Evolutionary conservation across 1,140 invertebrate species (phyloP).

Genomic region (Mya arenaria): DNA sequence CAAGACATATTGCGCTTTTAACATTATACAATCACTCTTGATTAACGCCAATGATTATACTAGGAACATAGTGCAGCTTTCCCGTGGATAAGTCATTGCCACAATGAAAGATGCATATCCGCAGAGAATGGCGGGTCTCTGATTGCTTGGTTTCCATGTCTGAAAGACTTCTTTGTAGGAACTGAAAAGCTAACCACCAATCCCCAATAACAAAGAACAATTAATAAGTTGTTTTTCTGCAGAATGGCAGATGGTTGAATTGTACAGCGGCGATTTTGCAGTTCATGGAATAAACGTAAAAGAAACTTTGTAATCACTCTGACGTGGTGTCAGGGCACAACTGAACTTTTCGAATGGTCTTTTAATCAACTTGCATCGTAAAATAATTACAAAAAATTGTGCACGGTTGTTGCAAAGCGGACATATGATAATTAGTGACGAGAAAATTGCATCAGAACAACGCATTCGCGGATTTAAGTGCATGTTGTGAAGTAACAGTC

Average conservation of each 20-base stretch:
- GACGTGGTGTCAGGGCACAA: slow-evolving; percentile 53
- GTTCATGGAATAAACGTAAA: slow-evolving; percentile 57
- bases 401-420: slow-evolving; percentile 51
- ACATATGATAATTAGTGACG: slow-evolving; percentile 53
- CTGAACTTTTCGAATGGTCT: slow-evolving; percentile 51
- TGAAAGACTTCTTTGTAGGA: slow-evolving; percentile 61
- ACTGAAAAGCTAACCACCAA: slow-evolving; percentile 66
- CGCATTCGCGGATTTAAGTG: slow-evolving; percentile 46
- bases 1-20: neutral
- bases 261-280: slow-evolving; percentile 53
- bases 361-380: slow-evolving; percentile 61
- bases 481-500: slow-evolving; percentile 43
- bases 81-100: neutral
- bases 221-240: slow-evolving; percentile 68
- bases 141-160: slow-evolving; percentile 28
- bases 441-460: slow-evolving; percentile 50
- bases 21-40: neutral
- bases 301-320: slow-evolving; percentile 57
- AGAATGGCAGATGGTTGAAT: slow-evolving; percentile 62
- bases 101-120: slow-evolving; percentile 44
- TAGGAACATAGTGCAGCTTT: neutral
- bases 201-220: slow-evolving; percentile 68
- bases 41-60: neutral
- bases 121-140: slow-evolving; percentile 31
- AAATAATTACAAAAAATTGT: slow-evolving; percentile 54